phyloP scores from a whole-genome alignment of 2,797 vertebrate species.

The Sebastes steindachneri region DNA sequence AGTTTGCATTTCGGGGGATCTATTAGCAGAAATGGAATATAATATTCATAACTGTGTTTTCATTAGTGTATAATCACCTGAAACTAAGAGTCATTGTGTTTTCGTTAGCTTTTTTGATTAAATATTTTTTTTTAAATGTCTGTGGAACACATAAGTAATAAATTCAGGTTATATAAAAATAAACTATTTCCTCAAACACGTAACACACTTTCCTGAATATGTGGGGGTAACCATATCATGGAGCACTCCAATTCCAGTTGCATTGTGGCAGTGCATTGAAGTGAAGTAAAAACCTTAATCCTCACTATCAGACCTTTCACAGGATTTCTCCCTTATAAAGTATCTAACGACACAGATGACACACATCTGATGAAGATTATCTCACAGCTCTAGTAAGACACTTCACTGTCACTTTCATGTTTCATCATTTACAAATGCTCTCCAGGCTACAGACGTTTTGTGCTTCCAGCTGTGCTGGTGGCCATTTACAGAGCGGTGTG shows the following conservation, averaged over 20 bases:
- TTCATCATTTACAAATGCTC: constrained; percentile 4
- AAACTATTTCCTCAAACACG: neutral
- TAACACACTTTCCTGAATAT: neutral
- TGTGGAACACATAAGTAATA: neutral
- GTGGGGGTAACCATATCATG: neutral
- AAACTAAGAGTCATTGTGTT: too few relatives aligned
- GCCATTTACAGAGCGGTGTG: constrained; percentile 8
- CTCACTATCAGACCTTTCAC: neutral
- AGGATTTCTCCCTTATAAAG: neutral
- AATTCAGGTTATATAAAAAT: neutral
- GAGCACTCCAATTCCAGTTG: neutral
- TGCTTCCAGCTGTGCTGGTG: constrained; percentile 8
- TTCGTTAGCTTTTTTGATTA: neutral
- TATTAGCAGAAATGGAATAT: too few relatives aligned
- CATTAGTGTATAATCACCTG: too few relatives aligned
- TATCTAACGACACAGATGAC: neutral
- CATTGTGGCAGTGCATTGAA: neutral
- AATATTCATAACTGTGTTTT: too few relatives aligned
- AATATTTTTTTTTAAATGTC: neutral
- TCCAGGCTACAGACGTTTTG: neutral
- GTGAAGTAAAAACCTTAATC: neutral
- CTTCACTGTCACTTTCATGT: constrained; percentile 12
- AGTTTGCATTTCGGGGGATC: too few relatives aligned
- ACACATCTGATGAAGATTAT: neutral
- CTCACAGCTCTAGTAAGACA: neutral